These are phyloP conservation scores for Amphiprion percula DNA, from an alignment of 2,113 vertebrate genomes.

Conservation along the genomic window DNA sequence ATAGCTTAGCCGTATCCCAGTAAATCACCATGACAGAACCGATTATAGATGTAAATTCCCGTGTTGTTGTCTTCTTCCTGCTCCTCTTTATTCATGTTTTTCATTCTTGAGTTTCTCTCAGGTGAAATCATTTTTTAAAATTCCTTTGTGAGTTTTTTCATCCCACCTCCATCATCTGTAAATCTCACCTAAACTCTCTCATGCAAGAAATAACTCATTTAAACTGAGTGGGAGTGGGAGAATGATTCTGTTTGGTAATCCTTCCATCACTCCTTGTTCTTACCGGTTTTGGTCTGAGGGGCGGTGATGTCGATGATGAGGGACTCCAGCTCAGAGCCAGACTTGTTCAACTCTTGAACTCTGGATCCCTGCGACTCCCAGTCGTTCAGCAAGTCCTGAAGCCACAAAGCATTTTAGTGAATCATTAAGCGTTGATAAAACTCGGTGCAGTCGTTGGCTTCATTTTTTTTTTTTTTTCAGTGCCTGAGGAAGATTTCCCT, in stretches of 20 bases:
- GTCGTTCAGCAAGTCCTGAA: slow-evolving; percentile 89
- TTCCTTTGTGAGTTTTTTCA: background rate
- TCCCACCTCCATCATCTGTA: slow-evolving; percentile 3
- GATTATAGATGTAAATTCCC: too few species aligned
- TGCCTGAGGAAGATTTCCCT: background rate
- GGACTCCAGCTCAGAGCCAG: slow-evolving; percentile 91
- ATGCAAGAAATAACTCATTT: slow-evolving; percentile 4
- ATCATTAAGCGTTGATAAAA: background rate
- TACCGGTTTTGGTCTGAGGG: slow-evolving; percentile 87
- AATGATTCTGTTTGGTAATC: background rate
- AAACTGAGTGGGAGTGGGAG: background rate
- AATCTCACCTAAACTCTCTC: slow-evolving; percentile 14
- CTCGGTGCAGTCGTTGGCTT: background rate
- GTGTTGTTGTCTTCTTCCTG: background rate
- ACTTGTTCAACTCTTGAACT: slow-evolving; percentile 90
- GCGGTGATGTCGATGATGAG: slow-evolving; percentile 93
- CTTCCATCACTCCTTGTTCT: background rate
- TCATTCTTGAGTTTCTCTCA: background rate
- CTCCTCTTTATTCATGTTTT: slow-evolving; percentile 1
- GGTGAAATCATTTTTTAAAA: background rate
- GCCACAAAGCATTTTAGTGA: background rate
- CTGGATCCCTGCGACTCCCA: slow-evolving; percentile 88
- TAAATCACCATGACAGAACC: background rate
- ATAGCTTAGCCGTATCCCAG: background rate
- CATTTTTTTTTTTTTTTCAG: background rate